Conservation (phyloP, 2,888 invertebrate genomes). For the Cremastinae sp. region DNA sequence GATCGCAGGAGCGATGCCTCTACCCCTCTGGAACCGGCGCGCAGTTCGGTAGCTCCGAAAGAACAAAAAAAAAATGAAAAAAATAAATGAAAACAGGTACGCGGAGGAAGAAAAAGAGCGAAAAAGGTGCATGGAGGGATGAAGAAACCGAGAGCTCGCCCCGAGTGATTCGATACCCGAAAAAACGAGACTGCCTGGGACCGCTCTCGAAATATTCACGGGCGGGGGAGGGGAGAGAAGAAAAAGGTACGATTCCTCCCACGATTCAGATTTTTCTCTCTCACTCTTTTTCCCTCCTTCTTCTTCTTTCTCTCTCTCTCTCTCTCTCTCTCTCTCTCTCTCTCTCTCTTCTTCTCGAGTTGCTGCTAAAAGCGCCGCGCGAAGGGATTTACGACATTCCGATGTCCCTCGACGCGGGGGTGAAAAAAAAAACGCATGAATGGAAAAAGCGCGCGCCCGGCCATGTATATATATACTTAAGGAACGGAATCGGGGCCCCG, state of each 20-base stretch:
- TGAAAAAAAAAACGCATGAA: constrained; percentile 67
- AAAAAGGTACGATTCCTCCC: constrained; percentile 47
- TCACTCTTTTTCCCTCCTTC: constrained; percentile 38
- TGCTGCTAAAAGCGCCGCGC: constrained; percentile 56
- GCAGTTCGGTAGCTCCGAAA: constrained; percentile 57
- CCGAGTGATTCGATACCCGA: constrained; percentile 67
- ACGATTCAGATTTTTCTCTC: constrained; percentile 52
- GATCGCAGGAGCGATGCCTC: constrained; percentile 63
- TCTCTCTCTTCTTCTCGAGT: constrained; percentile 26
- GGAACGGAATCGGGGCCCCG: constrained; percentile 24
- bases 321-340: constrained; percentile 17
- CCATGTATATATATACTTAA: constrained; percentile 11
- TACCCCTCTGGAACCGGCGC: constrained; percentile 13
- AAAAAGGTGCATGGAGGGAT: constrained; percentile 52
- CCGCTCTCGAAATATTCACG: constrained; percentile 31
- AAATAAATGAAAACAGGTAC: constrained; percentile 5
- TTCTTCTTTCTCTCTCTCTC: constrained; percentile 45
- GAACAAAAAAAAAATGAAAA: constrained; percentile 43
- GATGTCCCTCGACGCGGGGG: constrained; percentile 59
- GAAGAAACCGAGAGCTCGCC: constrained; percentile 37
- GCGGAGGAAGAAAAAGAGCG: constrained; percentile 58
- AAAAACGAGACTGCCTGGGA: constrained; percentile 47
- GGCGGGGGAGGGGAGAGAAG: constrained; percentile 26
- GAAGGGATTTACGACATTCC: constrained; percentile 73
- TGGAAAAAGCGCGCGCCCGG: constrained; percentile 58